Evolutionary conservation across 2,113 vertebrate species (phyloP), one percentile per base, ranked within the genome.

Genomic region (Dromaius novaehollandiae): DNA sequence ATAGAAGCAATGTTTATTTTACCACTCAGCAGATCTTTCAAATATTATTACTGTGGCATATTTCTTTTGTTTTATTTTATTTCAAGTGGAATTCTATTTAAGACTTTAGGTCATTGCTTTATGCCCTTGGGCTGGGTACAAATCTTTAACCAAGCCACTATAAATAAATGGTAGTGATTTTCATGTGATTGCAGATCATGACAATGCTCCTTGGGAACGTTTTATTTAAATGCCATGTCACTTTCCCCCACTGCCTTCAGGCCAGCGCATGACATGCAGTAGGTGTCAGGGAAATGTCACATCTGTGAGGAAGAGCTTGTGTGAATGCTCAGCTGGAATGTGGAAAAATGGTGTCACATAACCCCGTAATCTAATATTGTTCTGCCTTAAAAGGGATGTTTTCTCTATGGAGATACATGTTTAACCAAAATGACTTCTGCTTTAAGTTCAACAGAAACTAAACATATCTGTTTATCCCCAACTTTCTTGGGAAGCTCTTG

Each of bases 171-270:
- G 65, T 44, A 88, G 86, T 73, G 82, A 74, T 94, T 95, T 94
- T 68, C 36, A 34, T 84, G 80, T 1, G 32, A 91, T 90, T 88
- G 91, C 56, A 90, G 76, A 90, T 73, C 91, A 36, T 48, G 91
- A 89, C 82, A 88, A 78, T 2, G 11, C 73, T 93, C 82, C 82
- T 73, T 2, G 0, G 82, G 68, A 94, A 86, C 76, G 61, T 78
- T 97, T 97, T 84, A 92, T 93, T 92, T 94, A 96, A 88, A 94
- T 90, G 85, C 48, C 86, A 53, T 94, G 84, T 96, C 94, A 93
- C 90, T 96, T 93, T 93, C 96, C 88, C 94, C 93, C 94, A 60
- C 82, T 94, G 86, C 73, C 84, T 93, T 90, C 75, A 85, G 91
- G 90, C 90, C 81, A 95, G 58, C 32, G 75, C 88, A 60, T 84